Percentiles rank a stretch among this genome's conserved stretches.
Conservation (phyloP, 2,113 vertebrate genomes). For the Pomatorhinus ruficollis region DNA sequence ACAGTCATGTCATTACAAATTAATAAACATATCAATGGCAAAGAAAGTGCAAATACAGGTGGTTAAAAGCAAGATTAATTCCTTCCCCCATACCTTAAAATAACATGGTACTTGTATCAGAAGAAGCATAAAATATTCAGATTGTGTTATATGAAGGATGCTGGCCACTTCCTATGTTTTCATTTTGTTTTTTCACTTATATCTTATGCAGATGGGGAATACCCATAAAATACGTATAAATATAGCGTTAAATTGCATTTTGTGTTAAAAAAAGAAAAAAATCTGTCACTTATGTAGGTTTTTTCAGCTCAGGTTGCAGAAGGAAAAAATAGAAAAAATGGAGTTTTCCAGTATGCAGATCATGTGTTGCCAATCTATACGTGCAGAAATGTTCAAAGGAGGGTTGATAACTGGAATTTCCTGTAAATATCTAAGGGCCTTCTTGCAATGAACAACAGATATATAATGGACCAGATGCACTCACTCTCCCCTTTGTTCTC, state of each 20-base stretch:
- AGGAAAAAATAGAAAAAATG: not conserved
- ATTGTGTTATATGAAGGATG: not conserved
- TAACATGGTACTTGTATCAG: not conserved
- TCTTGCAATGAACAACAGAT: not conserved
- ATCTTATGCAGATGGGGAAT: constrained; percentile 15
- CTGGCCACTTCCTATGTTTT: not conserved
- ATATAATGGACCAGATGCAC: not conserved
- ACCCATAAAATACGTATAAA: not conserved
- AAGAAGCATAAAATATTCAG: not conserved
- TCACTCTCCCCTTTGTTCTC: not conserved
- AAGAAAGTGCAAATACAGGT: not conserved
- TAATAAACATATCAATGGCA: not conserved
- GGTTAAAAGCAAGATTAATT: constrained; percentile 20
- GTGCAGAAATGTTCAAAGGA: not conserved
- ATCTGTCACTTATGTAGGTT: not conserved
- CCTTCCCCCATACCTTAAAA: not conserved
- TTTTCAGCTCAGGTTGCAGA: not conserved
- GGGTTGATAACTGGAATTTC: not conserved
- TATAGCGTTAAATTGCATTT: constrained; percentile 15
- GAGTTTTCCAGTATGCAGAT: not conserved
- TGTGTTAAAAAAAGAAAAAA: not conserved
- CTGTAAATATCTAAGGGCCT: not conserved
- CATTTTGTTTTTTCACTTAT: not conserved
- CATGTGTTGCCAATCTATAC: rapidly evolving
- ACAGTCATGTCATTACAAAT: not conserved